These are phyloP conservation scores for Thyatira batis DNA, from an alignment of 2,888 invertebrate species.

Conservation along the genomic window DNA sequence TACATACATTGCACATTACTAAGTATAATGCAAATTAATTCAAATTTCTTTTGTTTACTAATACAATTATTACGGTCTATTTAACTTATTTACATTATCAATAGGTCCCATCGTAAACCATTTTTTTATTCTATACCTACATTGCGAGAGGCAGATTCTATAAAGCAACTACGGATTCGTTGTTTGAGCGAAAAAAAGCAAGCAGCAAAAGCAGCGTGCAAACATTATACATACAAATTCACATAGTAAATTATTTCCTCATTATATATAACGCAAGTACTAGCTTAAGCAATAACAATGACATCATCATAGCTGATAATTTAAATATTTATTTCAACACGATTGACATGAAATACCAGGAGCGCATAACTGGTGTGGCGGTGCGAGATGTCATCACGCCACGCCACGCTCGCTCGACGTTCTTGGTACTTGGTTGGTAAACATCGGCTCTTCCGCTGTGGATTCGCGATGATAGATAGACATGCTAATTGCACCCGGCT, in stretches of 20 bases:
- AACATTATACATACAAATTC: no score
- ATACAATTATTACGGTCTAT: neutral
- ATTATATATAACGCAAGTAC: neutral
- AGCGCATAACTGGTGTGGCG: conserved; percentile 18
- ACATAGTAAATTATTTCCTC: no score
- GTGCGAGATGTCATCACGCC: conserved; percentile 10
- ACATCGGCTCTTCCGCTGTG: conserved; percentile 22
- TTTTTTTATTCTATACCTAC: no score
- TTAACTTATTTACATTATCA: no score
- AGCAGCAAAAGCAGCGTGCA: no score
- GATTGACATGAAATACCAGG: conserved; percentile 33
- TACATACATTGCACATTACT: neutral
- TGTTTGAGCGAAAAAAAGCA: no score
- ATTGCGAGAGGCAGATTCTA: no score
- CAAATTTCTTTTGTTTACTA: neutral
- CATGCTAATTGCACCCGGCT: conserved; percentile 40
- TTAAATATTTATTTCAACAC: conserved; percentile 25
- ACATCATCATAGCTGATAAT: conserved; percentile 4
- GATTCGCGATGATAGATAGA: conserved; percentile 32
- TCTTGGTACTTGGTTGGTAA: no score
- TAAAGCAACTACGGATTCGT: no score
- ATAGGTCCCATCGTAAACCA: no score
- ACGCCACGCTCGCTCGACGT: neutral
- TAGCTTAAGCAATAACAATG: neutral
- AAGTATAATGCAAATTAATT: neutral